These are phyloP conservation scores for Lates japonicus DNA, from an alignment of 2,797 vertebrate genomes.

Conservation along the genomic window DNA sequence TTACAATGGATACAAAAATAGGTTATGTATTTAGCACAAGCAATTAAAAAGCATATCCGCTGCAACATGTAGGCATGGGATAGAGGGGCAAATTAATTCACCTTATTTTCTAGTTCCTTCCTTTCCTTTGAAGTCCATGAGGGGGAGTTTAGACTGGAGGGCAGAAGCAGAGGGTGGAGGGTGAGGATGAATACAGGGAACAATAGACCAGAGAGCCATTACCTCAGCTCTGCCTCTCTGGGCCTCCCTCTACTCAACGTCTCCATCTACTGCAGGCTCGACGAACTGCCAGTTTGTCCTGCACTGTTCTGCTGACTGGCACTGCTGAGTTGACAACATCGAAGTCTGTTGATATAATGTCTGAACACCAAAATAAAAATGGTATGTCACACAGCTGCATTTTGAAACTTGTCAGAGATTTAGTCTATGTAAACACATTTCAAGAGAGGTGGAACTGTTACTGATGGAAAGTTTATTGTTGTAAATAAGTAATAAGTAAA, in stretches of 20 bases:
- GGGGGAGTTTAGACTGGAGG: conserved; percentile 70
- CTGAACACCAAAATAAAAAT: conserved; percentile 6
- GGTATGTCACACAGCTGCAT: neutral
- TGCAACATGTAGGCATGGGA: conserved; percentile 52
- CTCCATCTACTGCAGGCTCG: conserved; percentile 70
- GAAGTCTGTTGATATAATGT: conserved; percentile 32
- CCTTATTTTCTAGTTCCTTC: conserved; percentile 76
- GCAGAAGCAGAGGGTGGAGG: conserved; percentile 69
- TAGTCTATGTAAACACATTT: conserved; percentile 7
- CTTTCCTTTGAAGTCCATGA: conserved; percentile 79
- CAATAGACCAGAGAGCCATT: conserved; percentile 79
- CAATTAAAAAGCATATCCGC: conserved; percentile 78
- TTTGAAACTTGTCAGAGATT: conserved; percentile 22
- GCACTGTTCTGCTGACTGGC: conserved; percentile 61
- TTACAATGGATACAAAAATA: conserved; percentile 70
- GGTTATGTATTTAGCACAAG: conserved; percentile 74
- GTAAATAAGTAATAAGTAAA: too few relatives aligned
- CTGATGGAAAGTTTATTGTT: neutral
- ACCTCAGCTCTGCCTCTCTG: conserved; percentile 67
- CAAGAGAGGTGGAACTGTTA: neutral
- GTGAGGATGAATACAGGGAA: conserved; percentile 70
- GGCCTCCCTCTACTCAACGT: conserved; percentile 58
- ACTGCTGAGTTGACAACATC: conserved; percentile 70
- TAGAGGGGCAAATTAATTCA: conserved; percentile 73
- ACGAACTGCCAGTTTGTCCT: neutral